Conservation (phyloP, 2,113 vertebrate species). For the Oryzias celebensis region DNA sequence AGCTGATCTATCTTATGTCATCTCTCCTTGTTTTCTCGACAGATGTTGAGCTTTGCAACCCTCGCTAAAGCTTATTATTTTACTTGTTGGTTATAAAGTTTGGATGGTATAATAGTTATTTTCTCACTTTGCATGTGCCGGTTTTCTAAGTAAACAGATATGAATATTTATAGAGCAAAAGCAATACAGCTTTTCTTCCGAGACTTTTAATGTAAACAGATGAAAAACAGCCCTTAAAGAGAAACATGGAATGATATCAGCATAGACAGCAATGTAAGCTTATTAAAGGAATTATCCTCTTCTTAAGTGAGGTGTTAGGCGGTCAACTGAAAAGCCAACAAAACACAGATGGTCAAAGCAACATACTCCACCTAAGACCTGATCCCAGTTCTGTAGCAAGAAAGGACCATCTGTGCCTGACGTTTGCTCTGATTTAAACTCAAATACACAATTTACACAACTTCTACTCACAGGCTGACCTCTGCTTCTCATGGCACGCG, state of each 20-base stretch:
- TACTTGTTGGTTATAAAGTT: neutral
- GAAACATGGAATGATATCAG: conserved; percentile 11
- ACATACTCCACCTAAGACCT: neutral
- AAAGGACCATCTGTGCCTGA: neutral
- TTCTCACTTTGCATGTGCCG: no score
- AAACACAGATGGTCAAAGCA: conserved; percentile 5
- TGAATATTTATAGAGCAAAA: no score
- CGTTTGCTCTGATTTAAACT: neutral
- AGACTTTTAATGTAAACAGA: no score
- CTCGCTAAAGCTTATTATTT: neutral
- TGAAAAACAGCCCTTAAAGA: no score
- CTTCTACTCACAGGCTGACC: neutral
- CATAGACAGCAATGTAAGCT: conserved; percentile 55
- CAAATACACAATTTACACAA: neutral
- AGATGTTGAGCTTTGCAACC: neutral
- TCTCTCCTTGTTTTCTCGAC: conserved; percentile 12
- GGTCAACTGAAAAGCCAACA: conserved; percentile 26
- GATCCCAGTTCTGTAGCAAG: neutral
- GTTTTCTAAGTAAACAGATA: no score
- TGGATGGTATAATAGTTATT: neutral
- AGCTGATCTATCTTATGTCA: conserved; percentile 17
- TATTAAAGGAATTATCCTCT: conserved; percentile 57
- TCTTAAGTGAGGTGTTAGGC: conserved; percentile 40
- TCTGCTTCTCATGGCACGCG: neutral
- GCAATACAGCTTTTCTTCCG: no score